Base-by-base conservation (phyloP, 2,797 vertebrate species). In the Sebastes minor region DNA sequence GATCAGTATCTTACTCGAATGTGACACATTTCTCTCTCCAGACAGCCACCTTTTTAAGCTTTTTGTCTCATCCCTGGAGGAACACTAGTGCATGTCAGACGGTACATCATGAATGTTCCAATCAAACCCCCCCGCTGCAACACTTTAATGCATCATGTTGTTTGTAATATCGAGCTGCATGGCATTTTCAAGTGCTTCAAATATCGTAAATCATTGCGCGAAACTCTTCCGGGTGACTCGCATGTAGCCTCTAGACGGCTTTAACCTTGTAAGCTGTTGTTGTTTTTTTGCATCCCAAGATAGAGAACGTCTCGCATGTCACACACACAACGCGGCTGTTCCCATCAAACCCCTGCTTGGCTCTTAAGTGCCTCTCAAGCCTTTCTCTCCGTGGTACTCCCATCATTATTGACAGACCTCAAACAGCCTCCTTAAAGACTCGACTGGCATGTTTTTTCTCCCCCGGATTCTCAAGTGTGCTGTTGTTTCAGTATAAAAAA, bases 331-430 rank as follows among this genome's bases (percentile, higher is more conserved):
- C 61, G 49, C 12, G 18, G 23, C 82, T 66, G 69, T 75, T 86
- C 65, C 62, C 82, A 74, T 82, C 87, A 82, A 71, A 80, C 74
- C 74, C 80, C 78, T 55, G 78, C 81, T 81, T 11, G 66, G 27
- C 83, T 83, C 67, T 63, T 74, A 86, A 91, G 74, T 88, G 81
- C 66, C 82, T 86, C 83, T 89, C 74, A 84, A 83, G 85, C 74
- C n/a, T 49, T 49, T 22, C 25, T 84, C 82, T 89, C 74, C 20
- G 11, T 61, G 74, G 86, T 62, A 61, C 81, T 79, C 53, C 32
- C 81, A 35, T 88, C 86, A 76, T 86, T 88, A 88, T 83, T 88
- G 91, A 91, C 88, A 91, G 86, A 88, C 80, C 76, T 87, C 86
- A 76, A 79, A 76, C 70, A 42, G 72, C 76, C 53, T 84, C 20